Evolutionary conservation across 2,888 invertebrate species (phyloP).

Genomic region (Xestia c-nigrum): DNA sequence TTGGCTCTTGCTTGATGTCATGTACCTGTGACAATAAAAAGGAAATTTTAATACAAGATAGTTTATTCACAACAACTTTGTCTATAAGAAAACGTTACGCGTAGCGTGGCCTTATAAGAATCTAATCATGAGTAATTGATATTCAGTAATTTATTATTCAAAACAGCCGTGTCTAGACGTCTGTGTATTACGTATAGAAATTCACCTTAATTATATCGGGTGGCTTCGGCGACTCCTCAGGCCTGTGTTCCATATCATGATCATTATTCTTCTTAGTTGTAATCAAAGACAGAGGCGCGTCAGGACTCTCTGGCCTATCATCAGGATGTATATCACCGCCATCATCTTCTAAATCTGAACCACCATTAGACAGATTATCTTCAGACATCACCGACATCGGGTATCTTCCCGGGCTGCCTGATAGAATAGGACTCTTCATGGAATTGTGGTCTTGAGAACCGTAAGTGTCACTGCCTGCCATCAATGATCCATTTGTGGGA

Average conservation of each 20-base stretch:
- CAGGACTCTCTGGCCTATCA: conserved; percentile 92
- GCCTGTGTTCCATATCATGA: conserved; percentile 86
- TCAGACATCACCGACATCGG: conserved; percentile 92
- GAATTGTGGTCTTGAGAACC: conserved; percentile 90
- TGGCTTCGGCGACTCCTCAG: conserved; percentile 89
- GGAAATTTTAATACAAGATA: not conserved
- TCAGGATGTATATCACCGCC: conserved; percentile 89
- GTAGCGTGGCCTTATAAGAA: conserved; percentile 11
- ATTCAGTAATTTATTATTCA: conserved; percentile 15
- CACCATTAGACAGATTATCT: conserved; percentile 92
- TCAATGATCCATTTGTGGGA: conserved; percentile 91
- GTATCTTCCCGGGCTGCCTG: conserved; percentile 89
- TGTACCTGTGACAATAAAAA: conserved; percentile 82
- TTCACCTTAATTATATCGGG: conserved; percentile 89
- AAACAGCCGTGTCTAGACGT: not conserved
- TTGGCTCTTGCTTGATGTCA: conserved; percentile 90
- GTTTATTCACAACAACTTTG: not conserved
- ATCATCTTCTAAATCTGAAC: conserved; percentile 93
- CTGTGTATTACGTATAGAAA: conserved; percentile 3
- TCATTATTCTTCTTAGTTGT: conserved; percentile 90
- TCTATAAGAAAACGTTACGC: not conserved
- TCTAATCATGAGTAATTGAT: not conserved
- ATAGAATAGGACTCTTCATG: conserved; percentile 92
- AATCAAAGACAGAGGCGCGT: conserved; percentile 93
- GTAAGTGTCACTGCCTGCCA: conserved; percentile 91